phyloP scores from a whole-genome alignment of 2,888 invertebrate genomes.

The Phengaris alcon region DNA sequence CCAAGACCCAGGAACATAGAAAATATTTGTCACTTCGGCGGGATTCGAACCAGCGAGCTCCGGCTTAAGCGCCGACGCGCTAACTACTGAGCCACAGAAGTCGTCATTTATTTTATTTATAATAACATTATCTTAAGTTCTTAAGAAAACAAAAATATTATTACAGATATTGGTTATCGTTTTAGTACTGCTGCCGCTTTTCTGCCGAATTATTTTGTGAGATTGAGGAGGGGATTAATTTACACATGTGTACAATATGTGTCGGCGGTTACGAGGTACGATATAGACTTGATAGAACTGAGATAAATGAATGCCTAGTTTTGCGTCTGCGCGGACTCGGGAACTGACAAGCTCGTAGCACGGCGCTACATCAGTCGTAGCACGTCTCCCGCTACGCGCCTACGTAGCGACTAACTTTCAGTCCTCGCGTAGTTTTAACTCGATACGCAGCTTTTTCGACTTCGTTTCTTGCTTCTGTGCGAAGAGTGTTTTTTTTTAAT shows the following conservation, averaged over 20 bases:
- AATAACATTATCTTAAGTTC: too few species aligned
- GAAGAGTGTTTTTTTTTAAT: not conserved
- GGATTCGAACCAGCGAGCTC: too few species aligned
- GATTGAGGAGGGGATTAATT: slow-evolving; percentile 6
- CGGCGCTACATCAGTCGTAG: slow-evolving; percentile 52
- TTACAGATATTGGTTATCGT: too few species aligned
- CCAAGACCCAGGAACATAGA: too few species aligned
- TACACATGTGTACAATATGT: slow-evolving; percentile 7
- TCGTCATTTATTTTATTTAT: too few species aligned
- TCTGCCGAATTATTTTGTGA: not conserved
- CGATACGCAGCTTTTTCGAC: slow-evolving; percentile 13
- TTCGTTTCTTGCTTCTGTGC: slow-evolving; percentile 5
- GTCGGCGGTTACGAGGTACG: slow-evolving; percentile 19
- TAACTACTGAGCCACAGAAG: too few species aligned
- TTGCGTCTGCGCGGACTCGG: slow-evolving; percentile 68
- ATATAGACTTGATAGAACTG: slow-evolving; percentile 39
- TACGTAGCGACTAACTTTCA: slow-evolving; percentile 31
- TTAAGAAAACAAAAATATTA: too few species aligned
- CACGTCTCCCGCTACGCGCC: slow-evolving; percentile 15
- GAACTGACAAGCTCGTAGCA: slow-evolving; percentile 48
- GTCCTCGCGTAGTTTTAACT: slow-evolving; percentile 32
- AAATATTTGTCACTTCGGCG: too few species aligned
- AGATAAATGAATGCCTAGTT: slow-evolving; percentile 42
- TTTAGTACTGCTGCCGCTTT: too few species aligned
- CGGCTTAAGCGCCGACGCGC: too few species aligned